phyloP scores from a whole-genome alignment of 64 coral and sea anemone species.

The Astreopora myriophthalma region DNA sequence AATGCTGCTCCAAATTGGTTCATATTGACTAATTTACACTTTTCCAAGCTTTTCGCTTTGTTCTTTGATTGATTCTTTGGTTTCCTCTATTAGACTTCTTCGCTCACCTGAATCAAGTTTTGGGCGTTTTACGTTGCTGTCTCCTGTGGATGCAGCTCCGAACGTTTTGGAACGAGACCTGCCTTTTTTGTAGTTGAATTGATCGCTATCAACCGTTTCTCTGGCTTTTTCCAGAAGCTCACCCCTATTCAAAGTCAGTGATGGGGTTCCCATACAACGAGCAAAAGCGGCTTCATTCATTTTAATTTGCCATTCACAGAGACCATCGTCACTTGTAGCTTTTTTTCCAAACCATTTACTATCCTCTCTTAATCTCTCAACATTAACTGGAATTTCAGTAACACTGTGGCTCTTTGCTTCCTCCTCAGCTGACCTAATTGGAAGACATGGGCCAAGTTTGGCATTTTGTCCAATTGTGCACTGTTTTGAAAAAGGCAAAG shows the following conservation, averaged over 20 bases:
- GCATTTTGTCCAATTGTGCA: neutral
- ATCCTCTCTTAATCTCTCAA: neutral
- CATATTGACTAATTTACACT: conserved; percentile 13
- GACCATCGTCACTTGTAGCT: neutral
- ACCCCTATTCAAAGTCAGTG: neutral
- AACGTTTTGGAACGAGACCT: neutral
- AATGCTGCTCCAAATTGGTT: neutral
- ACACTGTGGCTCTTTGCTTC: conserved; percentile 3
- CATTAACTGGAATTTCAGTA: neutral
- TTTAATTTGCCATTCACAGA: neutral
- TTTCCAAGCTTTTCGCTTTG: neutral
- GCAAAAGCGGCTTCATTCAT: conserved; percentile 1
- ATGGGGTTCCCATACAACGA: neutral
- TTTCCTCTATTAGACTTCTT: conserved; percentile 15
- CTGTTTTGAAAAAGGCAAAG: conserved; percentile 9
- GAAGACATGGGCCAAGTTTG: neutral
- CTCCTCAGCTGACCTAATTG: neutral
- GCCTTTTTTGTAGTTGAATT: neutral
- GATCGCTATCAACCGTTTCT: neutral
- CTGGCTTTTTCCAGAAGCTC: neutral
- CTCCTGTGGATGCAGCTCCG: neutral
- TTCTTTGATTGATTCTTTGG: neutral
- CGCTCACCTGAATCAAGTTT: conserved; percentile 2
- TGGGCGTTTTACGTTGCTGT: neutral
- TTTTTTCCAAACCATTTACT: neutral